A percentile compares a stretch with the other conserved stretches of the same genome.
Conservation (phyloP, 2,113 vertebrate species). For the Spilogale gracilis region DNA sequence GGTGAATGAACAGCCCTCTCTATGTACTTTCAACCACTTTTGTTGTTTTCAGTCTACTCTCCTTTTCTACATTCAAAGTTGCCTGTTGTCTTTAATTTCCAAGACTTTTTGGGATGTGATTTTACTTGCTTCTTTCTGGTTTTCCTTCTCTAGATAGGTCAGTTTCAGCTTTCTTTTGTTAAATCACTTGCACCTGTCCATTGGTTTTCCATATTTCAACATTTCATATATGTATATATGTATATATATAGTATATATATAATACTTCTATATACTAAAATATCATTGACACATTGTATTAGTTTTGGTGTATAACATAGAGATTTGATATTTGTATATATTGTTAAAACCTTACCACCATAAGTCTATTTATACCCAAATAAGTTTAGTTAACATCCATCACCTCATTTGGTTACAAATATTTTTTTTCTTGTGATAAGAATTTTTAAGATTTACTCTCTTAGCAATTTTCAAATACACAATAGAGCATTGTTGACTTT, state of each 20-base stretch:
- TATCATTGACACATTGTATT: not conserved
- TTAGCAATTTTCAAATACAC: not conserved
- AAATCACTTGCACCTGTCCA: not conserved
- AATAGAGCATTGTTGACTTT: not conserved
- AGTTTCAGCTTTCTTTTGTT: not conserved
- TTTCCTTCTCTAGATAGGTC: not conserved
- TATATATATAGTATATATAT: not conserved
- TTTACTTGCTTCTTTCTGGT: not conserved
- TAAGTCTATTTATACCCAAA: not conserved
- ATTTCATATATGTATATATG: not conserved
- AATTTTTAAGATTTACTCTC: not conserved
- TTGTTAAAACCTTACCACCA: not conserved
- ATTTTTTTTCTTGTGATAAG: not conserved
- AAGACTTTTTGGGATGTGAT: not conserved
- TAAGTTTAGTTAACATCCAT: not conserved
- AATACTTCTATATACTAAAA: not conserved
- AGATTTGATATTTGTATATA: not conserved
- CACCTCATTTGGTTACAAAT: not conserved
- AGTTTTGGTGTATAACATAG: not conserved
- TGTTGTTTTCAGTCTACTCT: not conserved
- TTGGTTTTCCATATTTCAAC: not conserved
- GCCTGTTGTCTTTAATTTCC: not conserved
- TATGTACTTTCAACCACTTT: not conserved
- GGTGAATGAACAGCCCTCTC: not conserved
- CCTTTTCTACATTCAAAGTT: not conserved